These are phyloP conservation scores for Thumatha senex DNA, from an alignment of 2,888 invertebrate species.

Conservation along the genomic window DNA sequence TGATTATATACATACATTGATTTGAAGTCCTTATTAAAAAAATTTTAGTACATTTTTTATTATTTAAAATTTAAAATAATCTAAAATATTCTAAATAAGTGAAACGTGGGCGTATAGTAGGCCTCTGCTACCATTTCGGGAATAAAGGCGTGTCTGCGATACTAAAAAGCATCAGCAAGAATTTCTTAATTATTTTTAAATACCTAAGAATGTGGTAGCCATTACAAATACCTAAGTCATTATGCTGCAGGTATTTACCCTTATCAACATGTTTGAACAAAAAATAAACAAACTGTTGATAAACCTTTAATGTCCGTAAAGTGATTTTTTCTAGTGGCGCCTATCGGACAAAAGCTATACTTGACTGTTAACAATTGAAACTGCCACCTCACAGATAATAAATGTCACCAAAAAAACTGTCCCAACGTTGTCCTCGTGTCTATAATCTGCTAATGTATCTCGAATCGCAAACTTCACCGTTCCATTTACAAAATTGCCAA, in stretches of 20 bases:
- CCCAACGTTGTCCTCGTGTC: constrained; percentile 9
- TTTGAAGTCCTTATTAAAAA: too few species aligned
- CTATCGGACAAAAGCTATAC: constrained; percentile 24
- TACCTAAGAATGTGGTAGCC: not conserved
- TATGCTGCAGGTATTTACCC: constrained; percentile 14
- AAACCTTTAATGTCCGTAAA: constrained; percentile 23
- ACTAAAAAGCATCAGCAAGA: too few species aligned
- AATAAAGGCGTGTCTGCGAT: too few species aligned
- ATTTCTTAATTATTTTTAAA: too few species aligned
- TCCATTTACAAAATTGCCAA: not conserved
- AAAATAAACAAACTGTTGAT: constrained; percentile 20
- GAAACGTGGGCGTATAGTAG: too few species aligned
- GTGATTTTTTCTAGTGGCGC: constrained; percentile 30
- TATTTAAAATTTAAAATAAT: too few species aligned
- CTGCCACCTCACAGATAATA: constrained; percentile 13
- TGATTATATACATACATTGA: too few species aligned
- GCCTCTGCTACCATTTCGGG: too few species aligned
- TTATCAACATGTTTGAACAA: constrained; percentile 13
- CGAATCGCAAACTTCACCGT: constrained; percentile 3
- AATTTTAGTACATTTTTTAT: too few species aligned
- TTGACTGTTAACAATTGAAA: constrained; percentile 25
- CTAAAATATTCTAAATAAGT: too few species aligned
- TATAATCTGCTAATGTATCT: constrained; percentile 12
- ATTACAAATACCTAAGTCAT: constrained; percentile 12
- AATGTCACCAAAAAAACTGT: constrained; percentile 19